Evolutionary conservation across 2,888 invertebrate species (phyloP), one percentile per base, ranked within the genome.

Genomic region (Tineola bisselliella): DNA sequence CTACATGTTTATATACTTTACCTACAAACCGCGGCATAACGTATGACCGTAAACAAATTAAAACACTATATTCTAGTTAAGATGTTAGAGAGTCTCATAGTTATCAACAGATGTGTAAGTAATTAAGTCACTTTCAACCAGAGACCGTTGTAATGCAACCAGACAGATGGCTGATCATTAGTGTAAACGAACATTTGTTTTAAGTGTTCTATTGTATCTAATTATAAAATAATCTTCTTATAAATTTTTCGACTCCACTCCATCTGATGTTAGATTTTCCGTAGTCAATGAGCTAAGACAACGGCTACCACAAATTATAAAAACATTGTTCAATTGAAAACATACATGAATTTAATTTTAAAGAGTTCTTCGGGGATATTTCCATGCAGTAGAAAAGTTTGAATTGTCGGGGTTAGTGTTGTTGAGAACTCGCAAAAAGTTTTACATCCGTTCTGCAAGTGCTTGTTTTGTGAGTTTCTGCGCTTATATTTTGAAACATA

Each of bases 21-120:
- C 25, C 25, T 6, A 6, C 6, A 6, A 4, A 25, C 25, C 2
- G 25, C 25, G 25, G 2, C 25, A 2, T 25, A 25, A 25, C 25
- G 25, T 25, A 25, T 25, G 25, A 25, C 6, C 25, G 6, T 10
- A 6, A 38, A 38, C 38, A 38, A 38, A 38, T 38, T 38, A 38
- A 38, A 38, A 38, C 38, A 38, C 10, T 38, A 38, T 38, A 38
- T 6, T 38, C 38, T 38, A 38, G n/a, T 38, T 38, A n/a, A 38
- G 38, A 38, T 38, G 38, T 10, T 38, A 38, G 38, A 10, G 38
- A 10, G 54, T 54, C 19, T 54, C 54, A 12, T 25, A 54, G 25
- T 54, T 54, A 54, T 54, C 54, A 54, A 54, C 54, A 54, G 54
- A 54, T 54, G 54, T 54, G 54, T 54, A 54, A 54, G 54, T 54